Base-by-base conservation (phyloP, 2,113 vertebrate genomes). In the Stomatorhinus ivindoensis region DNA sequence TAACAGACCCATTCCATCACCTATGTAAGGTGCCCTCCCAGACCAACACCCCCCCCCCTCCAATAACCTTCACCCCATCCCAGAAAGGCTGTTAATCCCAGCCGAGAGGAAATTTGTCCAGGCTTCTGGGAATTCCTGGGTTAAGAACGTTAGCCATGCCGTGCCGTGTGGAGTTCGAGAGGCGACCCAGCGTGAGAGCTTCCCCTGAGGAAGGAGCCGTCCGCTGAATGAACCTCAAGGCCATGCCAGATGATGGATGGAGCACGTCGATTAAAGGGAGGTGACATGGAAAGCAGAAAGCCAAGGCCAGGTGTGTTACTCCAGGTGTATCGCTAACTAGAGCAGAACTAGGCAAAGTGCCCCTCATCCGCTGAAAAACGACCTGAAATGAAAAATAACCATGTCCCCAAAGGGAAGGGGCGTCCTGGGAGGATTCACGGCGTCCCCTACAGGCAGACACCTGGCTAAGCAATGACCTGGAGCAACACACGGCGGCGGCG, bases 401-500 rank as follows among this genome's bases (percentile, higher is more conserved):
- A 47, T 3, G 42, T 44, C 7, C 42, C 73, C 42, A 3, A 47
- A 84, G 82, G 19, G 24, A 84, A 47, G 24, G 21, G 19, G 9
- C 13, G 39, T 35, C 35, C 44, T 1, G 39, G 21, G 44, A 84
- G 42, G n/a, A 46, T 11, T 47, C 82, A 10, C 9, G 8, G 15
- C 44, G 5, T 8, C 21, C 42, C 82, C 44, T 47, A 42, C 55
- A 31, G 65, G 9, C 65, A 82, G 69, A 80, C 88, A 82, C 17
- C 82, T 84, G 69, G 73, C 51, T 53, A 3, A 19, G 35, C 48
- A 15, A 91, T 85, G 80, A 90, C 94, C 94, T 96, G 96, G 96
- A 98, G 97, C 96, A 96, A 97, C 93, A 97, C 96, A 96, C 96
- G 96, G 94, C 6, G 92, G 90, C 91, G 88, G 73, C 46, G 19